These are phyloP conservation scores for Amyelois transitella DNA, from an alignment of 1,140 invertebrate species.

Conservation along the genomic window DNA sequence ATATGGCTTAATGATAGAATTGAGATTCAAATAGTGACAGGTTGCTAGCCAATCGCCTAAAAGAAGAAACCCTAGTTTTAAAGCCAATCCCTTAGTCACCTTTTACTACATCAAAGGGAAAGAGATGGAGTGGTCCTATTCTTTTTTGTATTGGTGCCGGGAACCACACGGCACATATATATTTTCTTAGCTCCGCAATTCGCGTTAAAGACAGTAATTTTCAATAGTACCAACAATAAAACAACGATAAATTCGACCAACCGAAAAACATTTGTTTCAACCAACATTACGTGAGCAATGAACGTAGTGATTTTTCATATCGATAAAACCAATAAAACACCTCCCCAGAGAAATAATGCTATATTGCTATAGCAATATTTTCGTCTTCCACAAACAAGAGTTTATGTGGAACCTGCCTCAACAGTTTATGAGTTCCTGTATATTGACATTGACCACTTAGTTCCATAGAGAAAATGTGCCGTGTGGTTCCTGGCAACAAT, in stretches of 20 bases:
- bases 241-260: not conserved
- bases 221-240: not conserved
- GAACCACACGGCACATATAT: no score
- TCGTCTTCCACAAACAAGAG: constrained; percentile 1
- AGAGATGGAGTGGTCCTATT: no score
- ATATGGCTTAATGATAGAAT: no score
- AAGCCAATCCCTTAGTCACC: no score
- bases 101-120: no score
- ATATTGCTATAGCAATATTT: not conserved
- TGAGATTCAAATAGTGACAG: no score
- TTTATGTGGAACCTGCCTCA: not conserved
- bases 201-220: no score
- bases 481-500: not conserved
- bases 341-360: constrained; percentile 1
- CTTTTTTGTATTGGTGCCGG: no score
- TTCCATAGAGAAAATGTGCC: not conserved
- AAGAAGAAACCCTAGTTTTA: no score
- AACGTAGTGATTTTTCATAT: constrained; percentile 4
- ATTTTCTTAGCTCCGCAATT: no score
- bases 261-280: not conserved
- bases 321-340: constrained; percentile 6
- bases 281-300: not conserved
- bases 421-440: not conserved
- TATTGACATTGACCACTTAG: not conserved
- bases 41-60: no score